These are phyloP conservation scores for Lymantria dispar DNA, from an alignment of 2,888 invertebrate species.

Conservation along the genomic window DNA sequence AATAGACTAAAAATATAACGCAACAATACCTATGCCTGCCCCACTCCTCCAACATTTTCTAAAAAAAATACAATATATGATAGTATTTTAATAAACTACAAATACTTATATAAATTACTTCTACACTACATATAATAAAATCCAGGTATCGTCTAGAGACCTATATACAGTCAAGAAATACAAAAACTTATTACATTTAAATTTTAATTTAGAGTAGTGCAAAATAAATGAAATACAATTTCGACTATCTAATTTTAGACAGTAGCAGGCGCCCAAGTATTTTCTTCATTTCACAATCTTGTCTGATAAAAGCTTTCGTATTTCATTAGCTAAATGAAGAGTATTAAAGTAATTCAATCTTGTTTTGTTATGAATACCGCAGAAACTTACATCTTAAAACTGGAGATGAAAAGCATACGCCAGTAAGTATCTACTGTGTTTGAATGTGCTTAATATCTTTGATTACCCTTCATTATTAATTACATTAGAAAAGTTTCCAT, in stretches of 20 bases:
- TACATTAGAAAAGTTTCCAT: too few relatives aligned
- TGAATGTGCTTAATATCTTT: too few relatives aligned
- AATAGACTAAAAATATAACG: too few relatives aligned
- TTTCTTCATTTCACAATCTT: constrained; percentile 49
- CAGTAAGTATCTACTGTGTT: too few relatives aligned
- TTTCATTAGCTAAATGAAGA: constrained; percentile 70
- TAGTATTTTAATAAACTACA: too few relatives aligned
- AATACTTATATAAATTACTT: too few relatives aligned
- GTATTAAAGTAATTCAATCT: constrained; percentile 56
- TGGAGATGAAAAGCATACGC: background rate
- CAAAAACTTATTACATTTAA: constrained; percentile 38
- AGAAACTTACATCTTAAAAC: constrained; percentile 34
- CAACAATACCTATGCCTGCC: too few relatives aligned
- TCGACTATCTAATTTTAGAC: constrained; percentile 33
- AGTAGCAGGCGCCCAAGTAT: constrained; percentile 33
- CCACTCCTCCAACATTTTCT: too few relatives aligned
- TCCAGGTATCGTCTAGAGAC: constrained; percentile 16
- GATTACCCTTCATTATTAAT: too few relatives aligned
- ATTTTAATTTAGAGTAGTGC: constrained; percentile 37
- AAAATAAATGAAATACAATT: constrained; percentile 50
- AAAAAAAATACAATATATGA: too few relatives aligned
- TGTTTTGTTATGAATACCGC: constrained; percentile 57
- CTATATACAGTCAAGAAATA: constrained; percentile 23
- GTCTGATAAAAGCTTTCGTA: constrained; percentile 60
- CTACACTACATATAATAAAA: too few relatives aligned